phyloP scores from a whole-genome alignment of 2,797 vertebrate species.

The Sebastes paucispinis region DNA sequence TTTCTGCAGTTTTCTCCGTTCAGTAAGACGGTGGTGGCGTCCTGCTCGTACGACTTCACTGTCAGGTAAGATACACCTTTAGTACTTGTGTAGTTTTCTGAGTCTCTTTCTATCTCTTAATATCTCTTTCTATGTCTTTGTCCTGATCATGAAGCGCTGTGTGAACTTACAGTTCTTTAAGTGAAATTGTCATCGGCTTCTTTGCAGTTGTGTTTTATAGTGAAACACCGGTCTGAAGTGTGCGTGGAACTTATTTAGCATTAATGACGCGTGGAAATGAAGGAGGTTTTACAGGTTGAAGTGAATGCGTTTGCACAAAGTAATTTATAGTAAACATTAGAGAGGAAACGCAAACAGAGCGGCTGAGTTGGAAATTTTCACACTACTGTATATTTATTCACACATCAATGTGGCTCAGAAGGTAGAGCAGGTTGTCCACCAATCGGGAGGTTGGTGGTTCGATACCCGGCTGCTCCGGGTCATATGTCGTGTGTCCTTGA shows the following conservation, averaged over 20 bases:
- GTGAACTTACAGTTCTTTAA: neutral
- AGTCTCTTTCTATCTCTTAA: no score
- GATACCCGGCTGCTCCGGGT: no score
- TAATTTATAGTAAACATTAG: neutral
- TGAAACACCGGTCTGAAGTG: neutral
- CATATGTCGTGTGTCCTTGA: no score
- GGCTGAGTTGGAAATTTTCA: neutral
- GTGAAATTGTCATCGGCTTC: neutral
- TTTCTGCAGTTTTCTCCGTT: conserved; percentile 92
- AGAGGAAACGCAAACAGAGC: neutral
- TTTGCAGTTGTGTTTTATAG: neutral
- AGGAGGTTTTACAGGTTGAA: neutral
- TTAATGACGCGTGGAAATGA: neutral
- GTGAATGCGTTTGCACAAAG: conserved; percentile 4
- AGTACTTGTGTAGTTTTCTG: neutral
- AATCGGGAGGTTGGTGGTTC: no score
- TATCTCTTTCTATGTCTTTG: neutral
- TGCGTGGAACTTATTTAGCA: neutral
- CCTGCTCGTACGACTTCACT: conserved; percentile 98
- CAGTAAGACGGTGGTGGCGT: conserved; percentile 84
- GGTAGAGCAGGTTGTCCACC: no score
- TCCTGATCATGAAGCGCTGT: neutral
- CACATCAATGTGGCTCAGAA: no score
- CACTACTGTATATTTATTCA: no score
- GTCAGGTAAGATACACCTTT: conserved; percentile 84